Evolutionary conservation across 2,888 invertebrate genomes (phyloP).

Genomic region (Leptogaster cylindrica): DNA sequence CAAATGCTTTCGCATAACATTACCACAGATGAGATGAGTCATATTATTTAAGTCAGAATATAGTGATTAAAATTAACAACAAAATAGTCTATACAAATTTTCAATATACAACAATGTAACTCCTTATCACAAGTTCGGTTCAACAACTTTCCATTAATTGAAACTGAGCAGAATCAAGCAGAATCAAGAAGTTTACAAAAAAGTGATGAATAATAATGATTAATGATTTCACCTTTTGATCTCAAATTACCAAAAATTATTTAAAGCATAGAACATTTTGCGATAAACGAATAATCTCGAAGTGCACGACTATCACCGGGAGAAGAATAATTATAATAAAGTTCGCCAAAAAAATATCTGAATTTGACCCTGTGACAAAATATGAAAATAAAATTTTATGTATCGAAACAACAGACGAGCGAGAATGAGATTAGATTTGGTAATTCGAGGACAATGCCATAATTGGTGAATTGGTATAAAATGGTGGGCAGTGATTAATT

Average conservation of each 20-base stretch:
- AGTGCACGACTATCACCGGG: constrained; percentile 7
- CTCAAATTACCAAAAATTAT: background rate
- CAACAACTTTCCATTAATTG: background rate
- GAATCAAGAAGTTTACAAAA: background rate
- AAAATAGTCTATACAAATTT: no score
- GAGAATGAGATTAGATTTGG: no score
- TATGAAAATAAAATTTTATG: background rate
- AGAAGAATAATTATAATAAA: constrained; percentile 3
- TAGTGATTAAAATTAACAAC: no score
- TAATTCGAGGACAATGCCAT: background rate
- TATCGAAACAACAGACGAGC: background rate
- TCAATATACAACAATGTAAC: no score
- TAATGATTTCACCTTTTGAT: constrained; percentile 15
- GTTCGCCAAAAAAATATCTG: background rate
- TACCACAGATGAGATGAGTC: no score
- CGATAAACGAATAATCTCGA: background rate
- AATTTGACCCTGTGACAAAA: background rate
- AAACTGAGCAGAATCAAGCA: background rate
- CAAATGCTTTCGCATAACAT: no score
- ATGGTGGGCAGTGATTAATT: background rate
- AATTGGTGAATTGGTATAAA: background rate
- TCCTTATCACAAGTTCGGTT: background rate
- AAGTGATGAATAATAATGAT: background rate
- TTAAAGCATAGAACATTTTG: background rate
- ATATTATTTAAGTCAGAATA: no score